phyloP scores from a whole-genome alignment of 2,797 vertebrate species.

The Tokudaia tokunoshimensis region DNA sequence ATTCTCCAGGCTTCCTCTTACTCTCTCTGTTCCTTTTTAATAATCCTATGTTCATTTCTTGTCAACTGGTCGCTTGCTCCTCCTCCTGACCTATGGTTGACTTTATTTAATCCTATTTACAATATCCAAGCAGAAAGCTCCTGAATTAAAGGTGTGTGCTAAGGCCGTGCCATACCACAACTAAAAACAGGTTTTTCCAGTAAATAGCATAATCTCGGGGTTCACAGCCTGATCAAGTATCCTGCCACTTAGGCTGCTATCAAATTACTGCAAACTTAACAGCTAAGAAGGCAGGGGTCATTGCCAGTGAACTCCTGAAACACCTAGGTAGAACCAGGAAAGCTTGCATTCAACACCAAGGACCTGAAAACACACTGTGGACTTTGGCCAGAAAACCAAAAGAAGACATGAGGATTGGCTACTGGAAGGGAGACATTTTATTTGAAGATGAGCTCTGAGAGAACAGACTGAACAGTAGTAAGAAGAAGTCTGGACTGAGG shows the following conservation, averaged over 20 bases:
- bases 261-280: neutral
- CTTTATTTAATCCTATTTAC: neutral
- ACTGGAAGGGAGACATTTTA: neutral
- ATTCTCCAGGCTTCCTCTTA: neutral
- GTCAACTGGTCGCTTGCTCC: neutral
- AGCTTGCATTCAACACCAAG: neutral
- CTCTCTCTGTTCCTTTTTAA: neutral
- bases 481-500: neutral
- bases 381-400: neutral
- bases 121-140: neutral
- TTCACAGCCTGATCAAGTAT: neutral
- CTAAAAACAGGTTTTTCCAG: neutral
- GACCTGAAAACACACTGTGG: neutral
- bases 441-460: neutral
- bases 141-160: neutral
- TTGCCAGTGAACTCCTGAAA: neutral
- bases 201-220: neutral
- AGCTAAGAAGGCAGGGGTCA: neutral
- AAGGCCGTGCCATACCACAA: neutral
- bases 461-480: neutral
- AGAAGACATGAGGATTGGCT: neutral
- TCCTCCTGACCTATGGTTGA: neutral
- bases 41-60: neutral
- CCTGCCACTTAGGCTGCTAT: neutral
- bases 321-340: neutral